These are phyloP conservation scores for Paradisaea rubra DNA, from an alignment of 2,113 vertebrate species.

Conservation along the genomic window DNA sequence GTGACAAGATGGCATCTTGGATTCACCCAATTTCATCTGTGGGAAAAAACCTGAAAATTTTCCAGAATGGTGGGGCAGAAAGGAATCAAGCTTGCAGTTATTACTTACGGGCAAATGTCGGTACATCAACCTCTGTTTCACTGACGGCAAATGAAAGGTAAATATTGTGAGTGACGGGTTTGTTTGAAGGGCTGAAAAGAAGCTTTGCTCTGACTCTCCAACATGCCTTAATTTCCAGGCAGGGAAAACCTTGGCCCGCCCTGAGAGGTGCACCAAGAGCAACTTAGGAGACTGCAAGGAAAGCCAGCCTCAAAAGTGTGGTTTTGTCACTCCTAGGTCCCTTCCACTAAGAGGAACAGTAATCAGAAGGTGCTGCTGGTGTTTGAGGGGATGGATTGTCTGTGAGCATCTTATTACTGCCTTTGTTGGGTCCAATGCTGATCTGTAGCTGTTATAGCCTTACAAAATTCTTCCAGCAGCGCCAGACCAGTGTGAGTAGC, in stretches of 20 bases:
- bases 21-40: not conserved
- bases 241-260: not conserved
- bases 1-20: not conserved
- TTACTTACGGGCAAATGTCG: not conserved
- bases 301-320: not conserved
- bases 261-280: not conserved
- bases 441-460: not conserved
- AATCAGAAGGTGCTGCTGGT: not conserved
- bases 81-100: not conserved
- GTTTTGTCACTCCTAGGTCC: not conserved
- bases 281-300: not conserved
- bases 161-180: not conserved
- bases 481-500: not conserved
- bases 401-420: not conserved
- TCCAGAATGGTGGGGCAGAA: not conserved
- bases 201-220: not conserved
- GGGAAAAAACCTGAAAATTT: not conserved
- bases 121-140: not conserved
- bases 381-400: not conserved
- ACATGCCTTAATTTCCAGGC: not conserved
- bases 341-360: not conserved
- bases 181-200: not conserved
- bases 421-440: fast-evolving
- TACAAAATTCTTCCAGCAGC: not conserved
- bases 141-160: not conserved